Evolutionary conservation across 2,888 invertebrate genomes (phyloP), one percentile per base, ranked within the genome.

Genomic region (Xanthia togata): DNA sequence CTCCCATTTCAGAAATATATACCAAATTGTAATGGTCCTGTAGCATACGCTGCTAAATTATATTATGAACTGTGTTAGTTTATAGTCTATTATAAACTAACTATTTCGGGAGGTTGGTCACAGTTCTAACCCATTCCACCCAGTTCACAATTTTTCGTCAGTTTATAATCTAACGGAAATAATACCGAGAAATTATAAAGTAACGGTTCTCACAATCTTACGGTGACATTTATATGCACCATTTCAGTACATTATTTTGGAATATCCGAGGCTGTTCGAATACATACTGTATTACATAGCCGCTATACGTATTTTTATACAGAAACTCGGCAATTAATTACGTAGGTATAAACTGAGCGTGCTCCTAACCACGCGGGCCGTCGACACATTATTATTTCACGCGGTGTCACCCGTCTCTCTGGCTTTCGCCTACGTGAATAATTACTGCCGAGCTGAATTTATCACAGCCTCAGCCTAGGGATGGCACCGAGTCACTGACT

Each of bases 331-430:
- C 31, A 47, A 44, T 70, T 79, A 26, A 62, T 76, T 57, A 63
- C 53, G 57, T 50, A 71, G 26, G 17, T 31, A 57, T 65, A 62
- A 38, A 55, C 55, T 20, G 20, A 68, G 60, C 31, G 6, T 17
- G 57, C 41, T 53, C 35, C 31, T 68, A 78, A 73, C 60, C 70
- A 71, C 57, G n/a, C 23, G 59, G 57, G 68, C 59, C 57, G 78
- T 67, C 64, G 55, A 53, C 60, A 76, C 80, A 88, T 89, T 88
- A 89, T 85, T 84, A 88, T 89, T 89, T 88, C 88, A 89, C 69
- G 68, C 11, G 53, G 72, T 80, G 74, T 84, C 87, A 83, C 74
- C 78, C 65, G 79, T 71, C 73, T 59, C 78, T 72, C 76, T 79
- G 80, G 60, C 83, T 84, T 84, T 85, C 80, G 60, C 78, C 76